Evolutionary conservation across 2,113 vertebrate genomes (phyloP), one percentile per base, ranked within the genome.

Genomic region (Paralichthys olivaceus): DNA sequence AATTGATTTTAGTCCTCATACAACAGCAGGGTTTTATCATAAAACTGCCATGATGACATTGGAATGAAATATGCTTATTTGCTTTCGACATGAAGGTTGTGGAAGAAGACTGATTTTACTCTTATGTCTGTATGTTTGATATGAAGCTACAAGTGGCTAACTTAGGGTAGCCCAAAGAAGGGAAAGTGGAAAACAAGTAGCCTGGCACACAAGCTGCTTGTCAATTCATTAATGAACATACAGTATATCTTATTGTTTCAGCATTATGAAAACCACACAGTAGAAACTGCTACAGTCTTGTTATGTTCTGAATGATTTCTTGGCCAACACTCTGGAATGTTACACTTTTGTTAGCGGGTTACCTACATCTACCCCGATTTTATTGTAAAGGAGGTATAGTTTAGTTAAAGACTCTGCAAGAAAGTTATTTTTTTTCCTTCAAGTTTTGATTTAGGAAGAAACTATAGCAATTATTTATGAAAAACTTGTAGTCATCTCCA

Each of bases 291-390:
- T 47, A 19, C 12, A 20, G 19, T 29, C 26, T 53, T 26, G 25
- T 53, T 51, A 51, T 49, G 45, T 65, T 65, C 63, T 29, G 17
- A n/a, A 22, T 51, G 49, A 66, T 29, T 53, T 66, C 63, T 66
- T 51, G 47, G 63, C n/a, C 19, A 32, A 2, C 4, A 51, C 19
- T 29, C 19, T 17, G 26, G 5, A 47, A 14, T 20, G 23, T 43
- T 43, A 43, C 40, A 43, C 32, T 8, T 34, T 34, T 34, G 32
- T 32, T 32, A 7, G 32, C 32, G 32, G 32, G 32, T 32, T 32
- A 32, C 32, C 8, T 32, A 32, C 32, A 32, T 32, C 32, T 32
- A 32, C 32, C 32, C 32, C 2, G 7, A 32, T 32, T 7, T 1
- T 32, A 32, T 1, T 8, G 32, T 32, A 32, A 28, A 28, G 4